Conservation (phyloP, 2,113 vertebrate species). For the Tringa solitaria region DNA sequence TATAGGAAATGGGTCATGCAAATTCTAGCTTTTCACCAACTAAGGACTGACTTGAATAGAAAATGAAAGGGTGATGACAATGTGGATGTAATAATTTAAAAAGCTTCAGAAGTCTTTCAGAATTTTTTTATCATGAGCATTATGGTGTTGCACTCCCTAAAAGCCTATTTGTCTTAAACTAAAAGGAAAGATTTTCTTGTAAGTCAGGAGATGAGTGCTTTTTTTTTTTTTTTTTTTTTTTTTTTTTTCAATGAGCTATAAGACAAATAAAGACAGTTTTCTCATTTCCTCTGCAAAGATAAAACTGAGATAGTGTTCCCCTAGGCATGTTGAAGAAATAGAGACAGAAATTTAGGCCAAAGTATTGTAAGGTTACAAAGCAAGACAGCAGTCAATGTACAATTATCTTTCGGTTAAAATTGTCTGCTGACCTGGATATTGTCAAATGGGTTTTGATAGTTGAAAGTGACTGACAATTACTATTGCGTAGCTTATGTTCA, state of each 20-base stretch:
- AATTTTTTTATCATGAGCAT: background rate
- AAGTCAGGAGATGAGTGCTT: background rate
- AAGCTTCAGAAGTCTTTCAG: background rate
- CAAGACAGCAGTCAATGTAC: background rate
- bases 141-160: background rate
- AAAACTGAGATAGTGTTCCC: slow-evolving; percentile 27
- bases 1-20: background rate
- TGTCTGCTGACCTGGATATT: slow-evolving; percentile 20
- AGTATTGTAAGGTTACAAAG: slow-evolving; percentile 23
- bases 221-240: background rate
- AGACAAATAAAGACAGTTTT: slow-evolving; percentile 48
- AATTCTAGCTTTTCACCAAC: slow-evolving; percentile 19
- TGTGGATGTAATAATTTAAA: background rate
- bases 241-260: background rate
- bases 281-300: slow-evolving; percentile 49
- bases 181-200: background rate
- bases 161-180: slow-evolving; percentile 12
- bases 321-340: slow-evolving; percentile 28
- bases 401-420: slow-evolving; percentile 22
- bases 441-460: background rate
- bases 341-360: slow-evolving; percentile 51
- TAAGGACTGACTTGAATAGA: background rate
- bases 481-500: background rate
- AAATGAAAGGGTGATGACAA: slow-evolving; percentile 21
- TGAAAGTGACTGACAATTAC: slow-evolving; percentile 6